phyloP scores from a whole-genome alignment of 2,113 vertebrate species.

The Serilophus lunatus region DNA sequence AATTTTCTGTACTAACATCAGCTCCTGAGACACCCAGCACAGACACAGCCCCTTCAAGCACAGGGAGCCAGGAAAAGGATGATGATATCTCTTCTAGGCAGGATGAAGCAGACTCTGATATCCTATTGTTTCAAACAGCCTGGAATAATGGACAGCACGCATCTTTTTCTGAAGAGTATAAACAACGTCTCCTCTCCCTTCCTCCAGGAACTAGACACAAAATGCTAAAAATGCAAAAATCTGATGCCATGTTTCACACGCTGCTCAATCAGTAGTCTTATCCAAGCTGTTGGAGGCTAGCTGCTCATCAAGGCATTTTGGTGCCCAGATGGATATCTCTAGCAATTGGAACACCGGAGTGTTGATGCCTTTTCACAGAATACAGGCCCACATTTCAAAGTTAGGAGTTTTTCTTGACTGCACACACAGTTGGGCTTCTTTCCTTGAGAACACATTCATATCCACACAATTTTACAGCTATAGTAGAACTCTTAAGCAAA shows the following conservation, averaged over 20 bases:
- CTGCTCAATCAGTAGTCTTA: neutral
- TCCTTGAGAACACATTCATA: neutral
- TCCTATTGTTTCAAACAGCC: neutral
- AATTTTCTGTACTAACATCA: neutral
- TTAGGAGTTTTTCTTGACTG: rapidly evolving
- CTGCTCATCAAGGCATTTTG: neutral
- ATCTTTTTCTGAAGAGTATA: neutral
- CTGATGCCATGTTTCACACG: neutral
- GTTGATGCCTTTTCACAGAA: neutral
- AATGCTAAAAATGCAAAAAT: neutral
- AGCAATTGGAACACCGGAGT: neutral
- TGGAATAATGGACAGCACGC: neutral
- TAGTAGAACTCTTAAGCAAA: neutral
- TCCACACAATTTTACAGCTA: neutral
- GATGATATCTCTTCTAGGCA: neutral
- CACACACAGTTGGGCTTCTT: neutral
- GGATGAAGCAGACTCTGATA: neutral
- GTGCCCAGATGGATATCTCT: neutral
- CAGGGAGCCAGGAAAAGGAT: neutral
- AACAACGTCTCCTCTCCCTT: neutral
- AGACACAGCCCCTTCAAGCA: neutral
- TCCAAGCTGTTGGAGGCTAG: neutral
- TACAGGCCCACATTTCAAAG: neutral
- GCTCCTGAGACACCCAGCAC: rapidly evolving
- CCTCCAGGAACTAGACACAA: neutral